Evolutionary conservation across 2,797 vertebrate species (phyloP).

Genomic region (Smutsia temminckii): DNA sequence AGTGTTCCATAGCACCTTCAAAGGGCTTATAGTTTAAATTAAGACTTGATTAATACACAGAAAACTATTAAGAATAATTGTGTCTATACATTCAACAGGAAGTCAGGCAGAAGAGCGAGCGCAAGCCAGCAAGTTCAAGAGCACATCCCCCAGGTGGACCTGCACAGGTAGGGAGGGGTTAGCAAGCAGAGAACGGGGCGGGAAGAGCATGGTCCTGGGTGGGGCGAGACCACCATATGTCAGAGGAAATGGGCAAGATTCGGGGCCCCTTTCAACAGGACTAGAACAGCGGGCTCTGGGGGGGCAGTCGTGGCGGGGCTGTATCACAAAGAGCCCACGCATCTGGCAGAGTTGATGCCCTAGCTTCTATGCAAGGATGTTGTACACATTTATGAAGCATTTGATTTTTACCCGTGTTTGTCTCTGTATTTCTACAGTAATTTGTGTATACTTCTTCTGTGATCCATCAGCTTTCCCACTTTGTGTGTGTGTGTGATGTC

Average conservation of each 20-base stretch:
- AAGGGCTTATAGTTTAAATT: not conserved
- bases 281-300: not conserved
- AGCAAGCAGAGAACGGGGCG: too few relatives aligned
- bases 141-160: not conserved
- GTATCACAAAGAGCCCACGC: too few relatives aligned
- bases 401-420: too few relatives aligned
- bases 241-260: too few relatives aligned
- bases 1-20: not conserved
- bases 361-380: not conserved
- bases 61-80: not conserved
- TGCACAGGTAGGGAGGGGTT: too few relatives aligned
- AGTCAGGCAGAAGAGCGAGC: not conserved
- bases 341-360: too few relatives aligned
- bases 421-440: not conserved
- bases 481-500: not conserved
- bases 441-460: too few relatives aligned
- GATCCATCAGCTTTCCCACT: not conserved
- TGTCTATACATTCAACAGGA: not conserved
- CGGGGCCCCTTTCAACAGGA: not conserved
- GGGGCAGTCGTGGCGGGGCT: not conserved
- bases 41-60: not conserved
- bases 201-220: rapidly evolving
- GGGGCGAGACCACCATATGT: rapidly evolving
- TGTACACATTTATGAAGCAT: too few relatives aligned
- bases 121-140: too few relatives aligned